These are phyloP conservation scores for Misgurnus anguillicaudatus DNA, from an alignment of 2,113 vertebrate species.

Conservation along the genomic window DNA sequence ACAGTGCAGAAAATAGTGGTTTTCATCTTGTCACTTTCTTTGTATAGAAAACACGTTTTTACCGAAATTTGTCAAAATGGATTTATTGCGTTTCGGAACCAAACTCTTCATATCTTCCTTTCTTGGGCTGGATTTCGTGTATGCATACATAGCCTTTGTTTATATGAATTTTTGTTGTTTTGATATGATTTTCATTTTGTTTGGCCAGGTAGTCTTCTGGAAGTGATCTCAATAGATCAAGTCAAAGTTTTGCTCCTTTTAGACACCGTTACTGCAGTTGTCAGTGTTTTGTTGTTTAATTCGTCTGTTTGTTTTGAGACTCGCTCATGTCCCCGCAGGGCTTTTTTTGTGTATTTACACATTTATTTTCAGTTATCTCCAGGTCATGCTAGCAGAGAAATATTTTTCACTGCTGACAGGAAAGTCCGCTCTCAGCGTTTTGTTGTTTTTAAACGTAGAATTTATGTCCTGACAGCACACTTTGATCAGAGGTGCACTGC, in stretches of 20 bases:
- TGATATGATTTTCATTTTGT: no score
- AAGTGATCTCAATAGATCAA: no score
- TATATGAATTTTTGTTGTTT: no score
- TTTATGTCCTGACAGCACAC: constrained; percentile 5
- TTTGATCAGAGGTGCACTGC: neutral
- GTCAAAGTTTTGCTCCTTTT: neutral
- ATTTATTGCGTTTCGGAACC: no score
- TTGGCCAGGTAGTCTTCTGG: no score
- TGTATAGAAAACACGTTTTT: no score
- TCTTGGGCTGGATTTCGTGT: no score
- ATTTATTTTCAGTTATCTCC: constrained; percentile 28
- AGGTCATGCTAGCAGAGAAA: constrained; percentile 26
- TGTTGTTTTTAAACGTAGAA: constrained; percentile 15
- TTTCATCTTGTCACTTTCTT: no score
- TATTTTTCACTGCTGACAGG: constrained; percentile 28
- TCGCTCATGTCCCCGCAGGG: neutral
- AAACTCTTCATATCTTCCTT: no score
- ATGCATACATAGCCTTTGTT: no score
- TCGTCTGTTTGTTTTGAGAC: neutral
- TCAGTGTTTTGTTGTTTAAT: neutral
- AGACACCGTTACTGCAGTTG: neutral
- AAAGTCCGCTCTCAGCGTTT: constrained; percentile 25
- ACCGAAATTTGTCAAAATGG: no score
- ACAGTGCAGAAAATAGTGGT: no score
- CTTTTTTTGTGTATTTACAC: constrained; percentile 15